A percentile compares a stretch with the other conserved stretches of the same genome.
phyloP scores from a whole-genome alignment of 2,113 vertebrate genomes.

The Centrocercus urophasianus region DNA sequence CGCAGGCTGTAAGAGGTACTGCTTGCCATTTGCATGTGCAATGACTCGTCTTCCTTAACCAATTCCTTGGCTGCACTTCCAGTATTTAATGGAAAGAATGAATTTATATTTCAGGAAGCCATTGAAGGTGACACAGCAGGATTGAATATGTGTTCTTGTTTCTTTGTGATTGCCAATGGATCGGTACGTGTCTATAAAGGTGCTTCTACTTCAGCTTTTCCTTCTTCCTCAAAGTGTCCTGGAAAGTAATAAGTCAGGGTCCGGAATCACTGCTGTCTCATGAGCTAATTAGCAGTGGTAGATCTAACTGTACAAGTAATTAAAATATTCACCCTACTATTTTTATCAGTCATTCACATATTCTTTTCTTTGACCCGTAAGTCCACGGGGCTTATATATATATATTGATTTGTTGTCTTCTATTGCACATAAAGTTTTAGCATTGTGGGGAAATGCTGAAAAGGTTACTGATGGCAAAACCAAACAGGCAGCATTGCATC shows the following conservation, averaged over 20 bases:
- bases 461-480: background rate
- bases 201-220: background rate
- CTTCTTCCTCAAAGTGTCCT: background rate
- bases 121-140: background rate
- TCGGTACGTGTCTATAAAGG: background rate
- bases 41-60: background rate
- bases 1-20: background rate
- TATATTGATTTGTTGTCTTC: background rate
- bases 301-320: conserved; percentile 48
- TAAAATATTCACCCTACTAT: background rate
- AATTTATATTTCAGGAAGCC: background rate
- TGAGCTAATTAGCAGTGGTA: conserved; percentile 24
- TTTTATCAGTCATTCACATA: conserved; percentile 3
- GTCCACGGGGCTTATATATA: background rate
- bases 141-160: background rate
- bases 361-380: background rate
- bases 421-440: background rate
- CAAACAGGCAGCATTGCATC: background rate
- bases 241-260: conserved; percentile 9
- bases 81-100: background rate
- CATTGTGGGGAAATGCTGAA: background rate
- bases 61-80: background rate
- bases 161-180: background rate
- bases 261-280: background rate
- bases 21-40: background rate